phyloP scores from a whole-genome alignment of 2,113 vertebrate species.

The Poeciliopsis prolifica region DNA sequence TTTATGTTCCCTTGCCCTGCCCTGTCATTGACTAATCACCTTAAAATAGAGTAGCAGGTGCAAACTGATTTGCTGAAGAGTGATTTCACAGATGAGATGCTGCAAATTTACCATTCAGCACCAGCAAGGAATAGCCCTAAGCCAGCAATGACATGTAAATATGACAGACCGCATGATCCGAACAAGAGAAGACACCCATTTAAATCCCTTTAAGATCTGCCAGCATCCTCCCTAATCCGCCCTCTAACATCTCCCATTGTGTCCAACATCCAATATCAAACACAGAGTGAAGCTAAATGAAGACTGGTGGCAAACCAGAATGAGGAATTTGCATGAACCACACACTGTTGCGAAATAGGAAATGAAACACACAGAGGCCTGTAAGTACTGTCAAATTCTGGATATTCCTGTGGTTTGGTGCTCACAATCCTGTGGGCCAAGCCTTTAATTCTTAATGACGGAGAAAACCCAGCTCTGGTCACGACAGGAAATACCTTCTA shows the following conservation, averaged over 20 bases:
- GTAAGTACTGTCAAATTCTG: slow-evolving; percentile 52
- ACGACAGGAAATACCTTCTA: slow-evolving; percentile 73
- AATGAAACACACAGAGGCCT: slow-evolving; percentile 65
- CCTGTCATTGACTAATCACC: slow-evolving; percentile 73
- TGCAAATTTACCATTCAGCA: slow-evolving; percentile 44
- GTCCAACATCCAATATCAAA: slow-evolving; percentile 65
- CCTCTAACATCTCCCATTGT: slow-evolving; percentile 50
- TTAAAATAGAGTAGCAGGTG: slow-evolving; percentile 67
- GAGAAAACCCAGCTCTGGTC: slow-evolving; percentile 65
- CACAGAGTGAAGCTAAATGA: slow-evolving; percentile 50
- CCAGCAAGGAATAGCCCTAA: slow-evolving; percentile 24
- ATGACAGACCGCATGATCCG: slow-evolving; percentile 47
- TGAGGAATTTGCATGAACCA: slow-evolving; percentile 63
- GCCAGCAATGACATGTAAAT: slow-evolving; percentile 53
- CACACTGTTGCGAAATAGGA: slow-evolving; percentile 72
- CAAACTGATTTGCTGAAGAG: slow-evolving; percentile 57
- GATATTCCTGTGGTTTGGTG: slow-evolving; percentile 75
- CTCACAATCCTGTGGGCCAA: slow-evolving; percentile 51
- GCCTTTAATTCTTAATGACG: slow-evolving; percentile 64
- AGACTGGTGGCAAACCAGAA: slow-evolving; percentile 54
- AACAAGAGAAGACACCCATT: slow-evolving; percentile 55
- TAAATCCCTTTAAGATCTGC: slow-evolving; percentile 50
- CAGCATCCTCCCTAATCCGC: slow-evolving; percentile 48
- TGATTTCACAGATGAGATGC: slow-evolving; percentile 63
- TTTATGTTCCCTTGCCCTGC: slow-evolving; percentile 58